phyloP scores from a whole-genome alignment of 2,113 vertebrate genomes.

The Nothoprocta perdicaria region DNA sequence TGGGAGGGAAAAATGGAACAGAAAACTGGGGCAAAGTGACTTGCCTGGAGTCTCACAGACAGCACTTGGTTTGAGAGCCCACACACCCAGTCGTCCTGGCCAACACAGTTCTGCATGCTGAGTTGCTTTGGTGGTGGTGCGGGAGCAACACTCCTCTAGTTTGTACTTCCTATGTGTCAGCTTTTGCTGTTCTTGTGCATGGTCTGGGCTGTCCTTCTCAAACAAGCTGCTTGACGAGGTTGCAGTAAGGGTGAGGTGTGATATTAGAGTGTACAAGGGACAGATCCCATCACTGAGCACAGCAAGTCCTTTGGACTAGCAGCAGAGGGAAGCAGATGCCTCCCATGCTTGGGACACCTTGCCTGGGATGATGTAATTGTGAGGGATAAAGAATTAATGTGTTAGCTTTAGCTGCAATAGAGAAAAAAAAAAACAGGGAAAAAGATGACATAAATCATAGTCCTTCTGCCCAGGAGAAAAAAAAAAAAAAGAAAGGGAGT shows the following conservation, averaged over 20 bases:
- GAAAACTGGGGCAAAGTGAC: constrained; percentile 6
- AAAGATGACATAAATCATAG: neutral
- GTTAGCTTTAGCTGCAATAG: neutral
- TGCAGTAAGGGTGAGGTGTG: accelerated
- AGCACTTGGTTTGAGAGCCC: neutral
- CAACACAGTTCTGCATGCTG: neutral
- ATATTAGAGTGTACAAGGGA: neutral
- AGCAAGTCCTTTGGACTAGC: neutral
- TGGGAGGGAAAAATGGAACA: neutral
- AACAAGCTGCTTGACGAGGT: neutral
- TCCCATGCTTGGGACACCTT: neutral
- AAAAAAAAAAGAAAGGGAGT: neutral
- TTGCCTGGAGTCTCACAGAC: neutral
- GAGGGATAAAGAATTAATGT: neutral
- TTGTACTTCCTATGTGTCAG: neutral
- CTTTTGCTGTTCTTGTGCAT: neutral
- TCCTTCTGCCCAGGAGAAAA: neutral
- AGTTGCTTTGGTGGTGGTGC: neutral
- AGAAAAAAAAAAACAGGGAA: neutral
- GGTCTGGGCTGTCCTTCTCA: neutral
- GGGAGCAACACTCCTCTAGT: accelerated
- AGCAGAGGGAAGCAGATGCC: neutral
- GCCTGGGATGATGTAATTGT: neutral
- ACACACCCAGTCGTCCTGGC: neutral
- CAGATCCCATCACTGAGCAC: neutral